Evolutionary conservation across 2,888 invertebrate species (phyloP).

Genomic region (Homarus gammarus): DNA sequence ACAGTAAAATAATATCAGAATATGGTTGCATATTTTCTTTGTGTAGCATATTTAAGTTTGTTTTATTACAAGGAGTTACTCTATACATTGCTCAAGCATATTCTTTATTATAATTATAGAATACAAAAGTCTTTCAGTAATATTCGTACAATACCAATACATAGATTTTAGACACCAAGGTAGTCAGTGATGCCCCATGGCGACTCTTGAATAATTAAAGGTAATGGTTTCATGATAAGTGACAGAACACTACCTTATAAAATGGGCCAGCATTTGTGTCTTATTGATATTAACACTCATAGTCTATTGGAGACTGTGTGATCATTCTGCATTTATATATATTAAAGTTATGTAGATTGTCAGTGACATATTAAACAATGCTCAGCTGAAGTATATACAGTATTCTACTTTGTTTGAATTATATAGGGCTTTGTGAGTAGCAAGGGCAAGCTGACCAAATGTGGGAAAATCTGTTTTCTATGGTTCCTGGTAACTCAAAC

Average conservation of each 20-base stretch:
- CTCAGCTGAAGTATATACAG: not conserved
- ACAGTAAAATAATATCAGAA: too few relatives aligned
- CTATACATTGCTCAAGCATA: not conserved
- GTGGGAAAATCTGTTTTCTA: too few relatives aligned
- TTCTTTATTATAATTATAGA: not conserved
- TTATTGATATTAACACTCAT: not conserved
- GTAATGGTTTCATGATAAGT: not conserved
- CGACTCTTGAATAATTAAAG: not conserved
- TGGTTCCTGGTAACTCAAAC: too few relatives aligned
- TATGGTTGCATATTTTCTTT: not conserved
- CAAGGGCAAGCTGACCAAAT: not conserved
- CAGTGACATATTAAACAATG: not conserved
- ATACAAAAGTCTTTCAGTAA: not conserved
- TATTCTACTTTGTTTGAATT: not conserved
- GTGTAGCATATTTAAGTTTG: not conserved
- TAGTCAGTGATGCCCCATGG: not conserved
- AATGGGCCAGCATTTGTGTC: not conserved
- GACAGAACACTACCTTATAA: not conserved
- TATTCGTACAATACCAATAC: not conserved
- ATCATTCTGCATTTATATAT: not conserved
- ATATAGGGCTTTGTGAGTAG: not conserved
- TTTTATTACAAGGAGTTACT: not conserved
- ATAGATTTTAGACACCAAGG: not conserved
- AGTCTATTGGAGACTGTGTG: not conserved
- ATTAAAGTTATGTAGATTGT: not conserved